Percentiles rank a stretch among this genome's conserved stretches.
Evolutionary conservation across 2,888 invertebrate species (phyloP).

Genomic region (Cephus pulcher): DNA sequence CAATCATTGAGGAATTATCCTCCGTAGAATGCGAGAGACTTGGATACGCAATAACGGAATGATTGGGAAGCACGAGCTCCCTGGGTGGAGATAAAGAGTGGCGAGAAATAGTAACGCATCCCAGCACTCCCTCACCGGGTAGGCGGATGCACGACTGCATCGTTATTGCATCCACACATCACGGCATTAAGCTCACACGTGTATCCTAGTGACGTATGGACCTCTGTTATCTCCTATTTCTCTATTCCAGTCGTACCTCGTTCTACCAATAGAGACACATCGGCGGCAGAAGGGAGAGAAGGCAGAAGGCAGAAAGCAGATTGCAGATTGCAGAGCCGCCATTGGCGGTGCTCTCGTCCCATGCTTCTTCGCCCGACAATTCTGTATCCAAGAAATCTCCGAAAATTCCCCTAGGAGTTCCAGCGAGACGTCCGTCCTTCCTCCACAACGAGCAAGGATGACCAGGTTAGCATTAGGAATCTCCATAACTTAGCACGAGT

Average conservation of each 20-base stretch:
- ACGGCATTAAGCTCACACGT: constrained; percentile 19
- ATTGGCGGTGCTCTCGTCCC: too few relatives aligned
- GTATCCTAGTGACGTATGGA: too few relatives aligned
- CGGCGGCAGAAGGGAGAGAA: too few relatives aligned
- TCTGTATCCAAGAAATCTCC: too few relatives aligned
- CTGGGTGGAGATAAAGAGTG: constrained; percentile 41
- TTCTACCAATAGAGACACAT: too few relatives aligned
- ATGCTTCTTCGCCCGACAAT: too few relatives aligned
- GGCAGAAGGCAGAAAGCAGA: too few relatives aligned
- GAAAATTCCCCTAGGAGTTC: not conserved
- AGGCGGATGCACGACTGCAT: constrained; percentile 16
- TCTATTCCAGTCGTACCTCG: too few relatives aligned
- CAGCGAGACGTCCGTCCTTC: not conserved
- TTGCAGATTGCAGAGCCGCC: too few relatives aligned
- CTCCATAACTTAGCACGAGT: constrained; percentile 51
- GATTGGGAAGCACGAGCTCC: constrained; percentile 52
- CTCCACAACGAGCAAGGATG: not conserved
- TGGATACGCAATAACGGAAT: constrained; percentile 31
- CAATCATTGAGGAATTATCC: too few relatives aligned
- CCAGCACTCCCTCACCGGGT: not conserved
- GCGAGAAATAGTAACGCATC: constrained; percentile 46
- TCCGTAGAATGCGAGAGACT: not conserved
- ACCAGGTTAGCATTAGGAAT: constrained; percentile 42
- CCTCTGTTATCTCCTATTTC: too few relatives aligned
- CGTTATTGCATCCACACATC: constrained; percentile 39